Conservation (phyloP, 2,888 invertebrate genomes). For the Leptopilina syphax region DNA sequence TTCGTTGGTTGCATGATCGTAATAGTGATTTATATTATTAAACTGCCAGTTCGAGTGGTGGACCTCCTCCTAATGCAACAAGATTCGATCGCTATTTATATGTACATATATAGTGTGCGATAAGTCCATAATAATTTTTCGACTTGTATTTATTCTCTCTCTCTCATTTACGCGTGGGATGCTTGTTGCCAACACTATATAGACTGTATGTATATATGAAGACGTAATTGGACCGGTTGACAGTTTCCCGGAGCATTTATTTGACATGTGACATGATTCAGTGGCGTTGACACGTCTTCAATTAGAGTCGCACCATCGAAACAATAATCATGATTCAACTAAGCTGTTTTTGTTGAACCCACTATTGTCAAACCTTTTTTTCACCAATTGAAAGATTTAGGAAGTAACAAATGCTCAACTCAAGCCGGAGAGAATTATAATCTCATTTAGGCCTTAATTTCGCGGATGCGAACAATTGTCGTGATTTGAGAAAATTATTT, state of each 20-base stretch:
- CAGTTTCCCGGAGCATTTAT: conserved; percentile 74
- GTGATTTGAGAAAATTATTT: background rate
- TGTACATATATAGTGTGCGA: conserved; percentile 25
- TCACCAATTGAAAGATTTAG: conserved; percentile 12
- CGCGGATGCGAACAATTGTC: conserved; percentile 8
- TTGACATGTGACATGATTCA: conserved; percentile 76
- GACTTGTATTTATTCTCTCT: conserved; percentile 41
- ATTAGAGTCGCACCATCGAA: conserved; percentile 69
- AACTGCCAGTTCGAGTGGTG: background rate
- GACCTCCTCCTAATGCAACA: conserved; percentile 10
- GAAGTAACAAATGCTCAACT: conserved; percentile 8
- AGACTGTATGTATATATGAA: conserved; percentile 63
- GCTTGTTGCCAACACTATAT: conserved; percentile 55
- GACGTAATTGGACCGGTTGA: conserved; percentile 74
- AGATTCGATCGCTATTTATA: conserved; percentile 21
- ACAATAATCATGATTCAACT: conserved; percentile 64
- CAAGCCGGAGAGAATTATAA: conserved; percentile 7
- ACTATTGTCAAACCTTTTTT: conserved; percentile 16
- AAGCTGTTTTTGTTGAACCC: conserved; percentile 36
- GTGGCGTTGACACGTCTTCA: conserved; percentile 75
- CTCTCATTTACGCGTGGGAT: conserved; percentile 60
- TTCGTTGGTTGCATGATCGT: conserved; percentile 15
- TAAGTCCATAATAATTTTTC: conserved; percentile 61
- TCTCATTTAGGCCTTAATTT: background rate
- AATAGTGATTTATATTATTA: conserved; percentile 34